Evolutionary conservation across 2,888 invertebrate genomes (phyloP).

Genomic region (Blastobasis adustella): DNA sequence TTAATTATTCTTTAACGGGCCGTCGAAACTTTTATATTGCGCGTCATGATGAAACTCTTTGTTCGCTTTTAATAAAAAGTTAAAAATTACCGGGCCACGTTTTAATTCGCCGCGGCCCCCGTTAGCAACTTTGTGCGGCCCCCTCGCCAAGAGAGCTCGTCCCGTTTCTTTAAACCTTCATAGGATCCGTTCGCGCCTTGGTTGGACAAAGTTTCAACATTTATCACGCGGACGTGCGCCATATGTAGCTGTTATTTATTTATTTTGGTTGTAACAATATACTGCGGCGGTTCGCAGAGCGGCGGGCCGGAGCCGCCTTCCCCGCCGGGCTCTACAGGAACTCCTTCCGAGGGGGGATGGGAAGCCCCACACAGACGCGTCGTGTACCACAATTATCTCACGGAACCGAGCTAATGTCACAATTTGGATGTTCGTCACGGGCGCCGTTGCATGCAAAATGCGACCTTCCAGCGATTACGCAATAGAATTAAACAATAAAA

Average conservation of each 20-base stretch:
- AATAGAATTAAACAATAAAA: slow-evolving; percentile 36
- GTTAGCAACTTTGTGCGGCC: neutral
- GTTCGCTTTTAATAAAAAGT: too few relatives aligned
- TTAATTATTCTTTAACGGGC: too few relatives aligned
- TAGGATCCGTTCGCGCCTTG: neutral
- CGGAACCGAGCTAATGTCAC: slow-evolving; percentile 27
- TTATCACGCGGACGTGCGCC: slow-evolving; percentile 1
- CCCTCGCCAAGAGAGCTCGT: neutral
- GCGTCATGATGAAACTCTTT: too few relatives aligned
- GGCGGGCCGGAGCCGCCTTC: neutral
- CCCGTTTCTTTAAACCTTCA: neutral
- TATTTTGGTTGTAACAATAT: slow-evolving; percentile 2
- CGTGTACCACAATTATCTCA: slow-evolving; percentile 22
- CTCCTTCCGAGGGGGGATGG: neutral
- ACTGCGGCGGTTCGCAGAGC: neutral
- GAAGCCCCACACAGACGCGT: neutral
- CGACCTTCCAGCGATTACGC: slow-evolving; percentile 36
- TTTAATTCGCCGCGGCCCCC: neutral
- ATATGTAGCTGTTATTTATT: neutral
- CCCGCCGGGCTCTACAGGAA: neutral
- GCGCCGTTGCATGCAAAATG: slow-evolving; percentile 27
- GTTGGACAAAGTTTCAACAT: slow-evolving; percentile 1
- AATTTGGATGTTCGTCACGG: slow-evolving; percentile 44
- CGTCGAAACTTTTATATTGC: too few relatives aligned
- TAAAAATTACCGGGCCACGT: too few relatives aligned